Conservation (phyloP, 2,113 vertebrate species). For the Otus sunia region DNA sequence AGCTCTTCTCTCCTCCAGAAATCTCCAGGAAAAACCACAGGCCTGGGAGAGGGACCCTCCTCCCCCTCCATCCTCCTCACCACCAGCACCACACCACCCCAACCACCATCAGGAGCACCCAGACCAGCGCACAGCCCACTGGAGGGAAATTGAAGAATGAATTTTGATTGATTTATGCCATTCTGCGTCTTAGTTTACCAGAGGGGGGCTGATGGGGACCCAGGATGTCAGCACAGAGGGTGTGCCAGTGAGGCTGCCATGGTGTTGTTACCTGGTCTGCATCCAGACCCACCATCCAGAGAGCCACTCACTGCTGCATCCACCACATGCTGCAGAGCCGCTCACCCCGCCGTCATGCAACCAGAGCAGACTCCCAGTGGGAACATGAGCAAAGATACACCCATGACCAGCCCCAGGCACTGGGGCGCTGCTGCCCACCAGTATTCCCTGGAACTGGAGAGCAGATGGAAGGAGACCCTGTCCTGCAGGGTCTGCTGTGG, state of each 20-base stretch:
- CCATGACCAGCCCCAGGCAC: not conserved
- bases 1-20: not conserved
- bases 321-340: not conserved
- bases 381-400: not conserved
- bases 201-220: not conserved
- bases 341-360: not conserved
- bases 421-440: not conserved
- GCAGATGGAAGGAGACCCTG: not conserved
- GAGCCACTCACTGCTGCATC: not conserved
- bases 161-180: not conserved
- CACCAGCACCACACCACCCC: not conserved
- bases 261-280: not conserved
- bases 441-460: not conserved
- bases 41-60: not conserved
- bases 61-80: not conserved
- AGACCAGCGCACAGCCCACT: not conserved
- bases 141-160: not conserved
- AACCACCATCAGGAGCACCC: not conserved
- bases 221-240: not conserved
- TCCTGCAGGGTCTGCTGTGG: not conserved
- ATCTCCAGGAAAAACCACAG: not conserved
- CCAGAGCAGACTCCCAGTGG: not conserved
- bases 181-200: not conserved
- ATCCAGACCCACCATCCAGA: not conserved
- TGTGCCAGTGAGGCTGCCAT: not conserved